Percentiles rank a stretch among this genome's conserved stretches.
Conservation (phyloP, 2,888 invertebrate species). For the Ceriagrion tenellum region DNA sequence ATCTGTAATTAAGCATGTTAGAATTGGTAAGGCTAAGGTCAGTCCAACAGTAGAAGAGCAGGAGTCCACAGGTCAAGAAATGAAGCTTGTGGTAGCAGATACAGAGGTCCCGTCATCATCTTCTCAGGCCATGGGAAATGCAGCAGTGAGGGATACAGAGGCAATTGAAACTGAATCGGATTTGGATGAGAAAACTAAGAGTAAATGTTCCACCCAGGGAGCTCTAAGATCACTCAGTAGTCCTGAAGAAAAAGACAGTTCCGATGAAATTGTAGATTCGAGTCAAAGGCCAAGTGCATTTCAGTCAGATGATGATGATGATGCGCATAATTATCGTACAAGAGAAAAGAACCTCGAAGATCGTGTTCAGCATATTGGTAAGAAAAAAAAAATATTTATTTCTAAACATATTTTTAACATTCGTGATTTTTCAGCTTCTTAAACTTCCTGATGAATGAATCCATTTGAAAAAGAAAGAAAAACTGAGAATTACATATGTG, state of each 20-base stretch:
- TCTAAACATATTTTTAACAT: neutral
- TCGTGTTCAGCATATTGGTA: conserved; percentile 42
- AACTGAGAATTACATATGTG: no score
- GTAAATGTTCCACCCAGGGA: neutral
- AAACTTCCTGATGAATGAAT: no score
- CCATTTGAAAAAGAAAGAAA: no score
- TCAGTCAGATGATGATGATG: conserved; percentile 49
- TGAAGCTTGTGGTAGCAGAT: neutral
- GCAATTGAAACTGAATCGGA: neutral
- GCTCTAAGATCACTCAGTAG: neutral
- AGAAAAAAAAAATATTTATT: neutral
- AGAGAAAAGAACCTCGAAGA: conserved; percentile 36
- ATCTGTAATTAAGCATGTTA: conserved; percentile 14
- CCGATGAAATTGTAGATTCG: conserved; percentile 12
- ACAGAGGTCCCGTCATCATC: neutral
- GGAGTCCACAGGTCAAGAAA: neutral
- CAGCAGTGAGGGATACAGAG: neutral
- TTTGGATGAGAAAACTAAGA: neutral
- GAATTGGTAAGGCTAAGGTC: conserved; percentile 37
- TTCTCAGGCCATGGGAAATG: neutral
- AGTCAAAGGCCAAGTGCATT: conserved; percentile 28
- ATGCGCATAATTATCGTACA: neutral
- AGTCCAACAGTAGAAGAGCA: neutral
- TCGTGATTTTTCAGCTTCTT: no score
- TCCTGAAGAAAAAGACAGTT: neutral